A percentile compares a stretch with the other conserved stretches of the same genome.
Conservation (phyloP, 2,797 vertebrate species). For the Smutsia temminckii region DNA sequence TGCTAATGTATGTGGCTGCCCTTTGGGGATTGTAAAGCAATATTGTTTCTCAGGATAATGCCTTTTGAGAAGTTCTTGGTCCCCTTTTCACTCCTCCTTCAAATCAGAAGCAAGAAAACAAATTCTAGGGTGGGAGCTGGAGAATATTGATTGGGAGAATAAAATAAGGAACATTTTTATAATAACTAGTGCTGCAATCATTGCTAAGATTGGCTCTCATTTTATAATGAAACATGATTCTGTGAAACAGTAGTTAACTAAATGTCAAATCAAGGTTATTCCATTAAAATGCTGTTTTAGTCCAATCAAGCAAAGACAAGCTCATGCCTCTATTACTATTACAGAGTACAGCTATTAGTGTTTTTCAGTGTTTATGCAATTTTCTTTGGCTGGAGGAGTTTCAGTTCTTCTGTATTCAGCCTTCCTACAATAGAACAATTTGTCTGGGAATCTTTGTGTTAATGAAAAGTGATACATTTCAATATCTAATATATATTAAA, state of each 20-base stretch:
- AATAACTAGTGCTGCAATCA: conserved; percentile 52
- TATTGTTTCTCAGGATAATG: conserved; percentile 1
- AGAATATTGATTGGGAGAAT: conserved; percentile 19
- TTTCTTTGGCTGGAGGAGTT: conserved; percentile 57
- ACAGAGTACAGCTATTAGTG: conserved; percentile 47
- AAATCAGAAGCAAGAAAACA: conserved; percentile 50
- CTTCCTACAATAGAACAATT: background rate
- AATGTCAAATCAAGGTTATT: conserved; percentile 66
- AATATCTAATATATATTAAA: conserved; percentile 5
- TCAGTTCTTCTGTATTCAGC: conserved; percentile 49
- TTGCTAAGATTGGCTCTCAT: conserved; percentile 64
- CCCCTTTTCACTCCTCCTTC: background rate
- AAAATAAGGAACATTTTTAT: conserved; percentile 66
- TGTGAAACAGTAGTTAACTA: conserved; percentile 68
- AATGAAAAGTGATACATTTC: conserved; percentile 47
- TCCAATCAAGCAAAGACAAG: conserved; percentile 65
- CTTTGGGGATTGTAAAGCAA: background rate
- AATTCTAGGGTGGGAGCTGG: background rate
- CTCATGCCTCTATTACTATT: conserved; percentile 37
- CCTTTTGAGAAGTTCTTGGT: background rate
- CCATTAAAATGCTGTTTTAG: conserved; percentile 62
- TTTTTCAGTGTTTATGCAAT: conserved; percentile 55
- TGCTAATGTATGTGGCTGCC: background rate
- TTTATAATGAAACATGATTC: conserved; percentile 67
- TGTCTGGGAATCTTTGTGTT: conserved; percentile 4